Percentiles rank a stretch among this genome's conserved stretches.
Conservation (phyloP, 2,888 invertebrate species). For the Drepanosiphum platanoidis region DNA sequence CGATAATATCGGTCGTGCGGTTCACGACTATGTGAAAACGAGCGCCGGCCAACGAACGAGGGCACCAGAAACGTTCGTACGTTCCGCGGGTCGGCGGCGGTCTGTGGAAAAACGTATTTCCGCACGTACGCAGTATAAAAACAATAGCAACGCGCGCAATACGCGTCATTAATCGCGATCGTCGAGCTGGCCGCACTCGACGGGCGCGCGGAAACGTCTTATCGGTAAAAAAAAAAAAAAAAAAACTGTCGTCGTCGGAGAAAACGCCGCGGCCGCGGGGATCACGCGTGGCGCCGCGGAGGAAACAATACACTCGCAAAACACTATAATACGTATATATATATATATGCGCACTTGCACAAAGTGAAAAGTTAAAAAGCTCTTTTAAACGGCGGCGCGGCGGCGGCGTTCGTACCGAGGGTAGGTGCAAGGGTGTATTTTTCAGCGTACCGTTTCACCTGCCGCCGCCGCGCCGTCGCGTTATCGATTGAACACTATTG, state of each 20-base stretch:
- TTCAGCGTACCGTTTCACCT: too few species aligned
- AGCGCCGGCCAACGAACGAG: too few species aligned
- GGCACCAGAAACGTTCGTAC: too few species aligned
- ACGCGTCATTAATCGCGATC: not conserved
- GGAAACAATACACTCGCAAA: not conserved
- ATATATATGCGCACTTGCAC: not conserved
- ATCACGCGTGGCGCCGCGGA: not conserved
- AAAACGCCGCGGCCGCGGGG: not conserved
- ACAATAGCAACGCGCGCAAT: too few species aligned
- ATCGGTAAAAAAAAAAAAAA: slow-evolving; percentile 26
- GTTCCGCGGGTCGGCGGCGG: too few species aligned
- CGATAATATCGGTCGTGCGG: too few species aligned
- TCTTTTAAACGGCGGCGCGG: not conserved
- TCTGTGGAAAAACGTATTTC: too few species aligned
- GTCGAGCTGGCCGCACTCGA: not conserved
- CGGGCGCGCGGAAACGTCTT: slow-evolving; percentile 28
- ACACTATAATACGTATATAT: not conserved
- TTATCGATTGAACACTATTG: slow-evolving; percentile 47
- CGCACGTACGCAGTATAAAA: too few species aligned
- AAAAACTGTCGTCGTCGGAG: slow-evolving; percentile 25
- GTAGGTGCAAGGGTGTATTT: slow-evolving; percentile 11
- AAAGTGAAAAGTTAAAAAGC: slow-evolving; percentile 40
- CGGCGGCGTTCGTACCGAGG: not conserved
- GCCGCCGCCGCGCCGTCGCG: too few species aligned
- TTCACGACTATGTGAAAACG: too few species aligned